Percentiles rank a stretch among this genome's conserved stretches.
phyloP scores from a whole-genome alignment of 2,888 invertebrate genomes.

The Dyspetes luteomarginatus region DNA sequence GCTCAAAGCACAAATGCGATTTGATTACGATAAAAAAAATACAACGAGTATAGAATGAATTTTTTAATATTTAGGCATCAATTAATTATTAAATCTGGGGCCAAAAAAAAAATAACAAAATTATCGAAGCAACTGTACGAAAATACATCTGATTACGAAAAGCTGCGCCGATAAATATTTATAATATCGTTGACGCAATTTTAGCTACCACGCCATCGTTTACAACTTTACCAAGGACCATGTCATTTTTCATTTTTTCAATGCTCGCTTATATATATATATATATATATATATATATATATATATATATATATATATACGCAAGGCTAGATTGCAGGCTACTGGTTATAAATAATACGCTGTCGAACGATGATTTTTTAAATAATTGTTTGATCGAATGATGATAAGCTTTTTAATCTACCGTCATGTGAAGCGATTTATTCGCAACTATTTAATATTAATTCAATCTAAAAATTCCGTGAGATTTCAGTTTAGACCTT shows the following conservation, averaged over 20 bases:
- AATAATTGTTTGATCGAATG: not conserved
- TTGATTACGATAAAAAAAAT: too few relatives aligned
- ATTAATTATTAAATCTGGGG: too few relatives aligned
- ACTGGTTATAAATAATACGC: not conserved
- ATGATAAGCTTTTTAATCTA: not conserved
- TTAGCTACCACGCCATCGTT: conserved; percentile 29
- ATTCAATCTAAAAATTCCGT: not conserved
- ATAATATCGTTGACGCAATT: conserved; percentile 51
- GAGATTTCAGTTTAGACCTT: not conserved
- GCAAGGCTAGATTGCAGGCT: too few relatives aligned
- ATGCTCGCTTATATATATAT: conserved; percentile 37
- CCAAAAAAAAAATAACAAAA: not conserved
- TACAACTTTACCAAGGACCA: conserved; percentile 42
- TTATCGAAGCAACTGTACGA: not conserved
- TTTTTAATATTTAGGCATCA: too few relatives aligned
- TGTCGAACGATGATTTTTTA: not conserved
- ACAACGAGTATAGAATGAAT: too few relatives aligned
- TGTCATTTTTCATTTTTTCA: conserved; percentile 12
- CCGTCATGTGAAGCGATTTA: not conserved
- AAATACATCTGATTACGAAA: too few relatives aligned
- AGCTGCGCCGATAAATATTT: not conserved
- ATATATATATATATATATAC: too few relatives aligned
- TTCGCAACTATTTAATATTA: not conserved
- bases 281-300: too few relatives aligned
- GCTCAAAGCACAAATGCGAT: too few relatives aligned